Evolutionary conservation across 2,888 invertebrate species (phyloP).

Genomic region (Pardosa pseudoannulata): DNA sequence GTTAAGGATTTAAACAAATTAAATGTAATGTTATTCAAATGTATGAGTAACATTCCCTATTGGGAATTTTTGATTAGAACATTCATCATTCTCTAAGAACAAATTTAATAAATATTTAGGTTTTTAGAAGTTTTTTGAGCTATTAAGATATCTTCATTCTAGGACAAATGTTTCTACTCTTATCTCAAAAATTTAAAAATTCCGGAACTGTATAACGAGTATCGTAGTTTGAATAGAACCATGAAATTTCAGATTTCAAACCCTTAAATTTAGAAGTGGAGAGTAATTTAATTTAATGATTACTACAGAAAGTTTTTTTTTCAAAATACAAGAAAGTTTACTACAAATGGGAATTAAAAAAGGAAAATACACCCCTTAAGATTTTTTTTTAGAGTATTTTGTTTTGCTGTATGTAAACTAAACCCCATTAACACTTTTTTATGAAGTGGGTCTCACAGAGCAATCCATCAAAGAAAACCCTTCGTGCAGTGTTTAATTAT

Average conservation of each 20-base stretch:
- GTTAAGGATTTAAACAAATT: too few relatives aligned
- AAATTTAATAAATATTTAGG: too few relatives aligned
- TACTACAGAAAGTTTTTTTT: background rate
- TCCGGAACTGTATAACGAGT: too few relatives aligned
- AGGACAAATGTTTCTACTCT: too few relatives aligned
- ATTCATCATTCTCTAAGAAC: too few relatives aligned
- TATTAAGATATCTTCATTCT: too few relatives aligned
- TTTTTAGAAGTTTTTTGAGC: too few relatives aligned
- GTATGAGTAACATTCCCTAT: too few relatives aligned
- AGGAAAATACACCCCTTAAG: background rate
- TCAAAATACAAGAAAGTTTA: background rate
- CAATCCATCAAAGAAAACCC: constrained; percentile 3
- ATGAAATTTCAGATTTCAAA: too few relatives aligned
- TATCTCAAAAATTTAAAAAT: too few relatives aligned
- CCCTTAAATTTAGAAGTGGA: background rate
- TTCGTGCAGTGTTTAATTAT: constrained; percentile 9
- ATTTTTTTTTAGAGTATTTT: background rate
- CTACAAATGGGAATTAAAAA: background rate
- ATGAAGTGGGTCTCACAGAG: background rate
- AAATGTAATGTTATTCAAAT: too few relatives aligned
- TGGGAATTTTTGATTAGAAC: too few relatives aligned
- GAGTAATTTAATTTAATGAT: background rate
- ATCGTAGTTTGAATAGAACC: background rate
- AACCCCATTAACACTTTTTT: background rate
- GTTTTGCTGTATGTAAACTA: background rate